Evolutionary conservation across 2,888 invertebrate genomes (phyloP), one percentile per base, ranked within the genome.

Genomic region (Slavum lentiscoides): DNA sequence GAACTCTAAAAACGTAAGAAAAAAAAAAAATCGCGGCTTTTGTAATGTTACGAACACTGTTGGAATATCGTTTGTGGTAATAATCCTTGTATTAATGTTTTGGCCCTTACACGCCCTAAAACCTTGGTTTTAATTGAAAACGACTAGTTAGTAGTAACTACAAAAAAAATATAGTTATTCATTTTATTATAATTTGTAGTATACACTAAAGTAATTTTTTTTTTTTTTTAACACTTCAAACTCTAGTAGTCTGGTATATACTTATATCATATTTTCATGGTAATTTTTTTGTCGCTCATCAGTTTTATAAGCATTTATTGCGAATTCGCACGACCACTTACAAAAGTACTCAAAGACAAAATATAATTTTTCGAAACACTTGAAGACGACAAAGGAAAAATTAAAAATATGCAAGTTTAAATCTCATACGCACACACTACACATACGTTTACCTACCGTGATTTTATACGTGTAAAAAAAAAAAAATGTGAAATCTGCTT

Each of bases 221-320:
- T n/a, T 30, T 30, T 30, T 30, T 67, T 21, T 21, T 21, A n/a
- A 58, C 55, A 70, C n/a, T 72, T 59, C 15, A 59, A 21, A 30
- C 6, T 30, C 30, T 30, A 30, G 30, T n/a, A n/a, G n/a, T n/a
- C n/a, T n/a, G n/a, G n/a, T 17, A 1, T n/a, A 30, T 58, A 59
- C 37, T 21, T 15, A 58, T 13, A 15, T 49, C 13, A 15, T 49
- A 49, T 58, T 58, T 70, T 58, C 37, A 58, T 39, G 19, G n/a
- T 15, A 13, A 73, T 73, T 61, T 58, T 68, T 61, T n/a, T 23
- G 61, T 72, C 19, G 61, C 61, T 73, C 23, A 49, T 61, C 43
- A 49, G 19, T 61, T 73, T 73, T 49, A 61, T 73, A 49, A 61
- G 23, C 61, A 43, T 23, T 23, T 8, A 43, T 13, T 49, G 11